Conservation (phyloP, 2,888 invertebrate species). For the Chymomyza amoena region DNA sequence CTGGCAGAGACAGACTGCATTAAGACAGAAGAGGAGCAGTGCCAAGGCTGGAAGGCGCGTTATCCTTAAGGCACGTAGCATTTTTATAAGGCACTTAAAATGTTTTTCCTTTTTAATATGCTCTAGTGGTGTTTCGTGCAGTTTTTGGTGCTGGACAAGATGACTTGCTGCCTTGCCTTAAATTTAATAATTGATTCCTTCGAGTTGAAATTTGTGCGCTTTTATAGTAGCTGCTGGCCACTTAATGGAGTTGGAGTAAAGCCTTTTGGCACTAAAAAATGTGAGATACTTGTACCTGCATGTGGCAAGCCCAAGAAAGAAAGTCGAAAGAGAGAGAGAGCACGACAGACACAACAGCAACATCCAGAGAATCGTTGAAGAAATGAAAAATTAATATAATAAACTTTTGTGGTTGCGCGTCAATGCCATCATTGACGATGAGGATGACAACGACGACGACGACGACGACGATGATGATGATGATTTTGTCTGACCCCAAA, state of each 20-base stretch:
- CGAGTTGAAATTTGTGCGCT: conserved; percentile 32
- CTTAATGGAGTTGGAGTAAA: conserved; percentile 23
- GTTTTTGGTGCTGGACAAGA: conserved; percentile 23
- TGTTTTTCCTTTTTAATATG: conserved; percentile 2
- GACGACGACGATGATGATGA: conserved; percentile 29
- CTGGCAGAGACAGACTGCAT: conserved; percentile 12
- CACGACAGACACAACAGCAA: neutral
- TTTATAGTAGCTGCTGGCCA: conserved; percentile 53
- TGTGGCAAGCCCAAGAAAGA: conserved; percentile 15
- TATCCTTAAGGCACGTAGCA: conserved; percentile 15
- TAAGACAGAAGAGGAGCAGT: conserved; percentile 4
- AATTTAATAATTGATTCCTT: conserved; percentile 60
- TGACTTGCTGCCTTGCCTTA: conserved; percentile 37
- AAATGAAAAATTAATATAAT: conserved; percentile 23
- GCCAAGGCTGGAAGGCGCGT: conserved; percentile 12
- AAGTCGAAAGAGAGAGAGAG: neutral
- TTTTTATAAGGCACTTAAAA: conserved; percentile 28
- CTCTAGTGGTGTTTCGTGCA: conserved; percentile 5
- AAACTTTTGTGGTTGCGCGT: conserved; percentile 30
- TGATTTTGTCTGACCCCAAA: conserved; percentile 3
- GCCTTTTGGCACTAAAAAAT: conserved; percentile 38
- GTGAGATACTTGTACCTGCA: conserved; percentile 7
- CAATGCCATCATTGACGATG: conserved; percentile 47
- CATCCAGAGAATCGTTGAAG: neutral
- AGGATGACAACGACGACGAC: conserved; percentile 38